These are phyloP conservation scores for Limnothrissa miodon DNA, from an alignment of 2,113 vertebrate genomes.

Conservation along the genomic window DNA sequence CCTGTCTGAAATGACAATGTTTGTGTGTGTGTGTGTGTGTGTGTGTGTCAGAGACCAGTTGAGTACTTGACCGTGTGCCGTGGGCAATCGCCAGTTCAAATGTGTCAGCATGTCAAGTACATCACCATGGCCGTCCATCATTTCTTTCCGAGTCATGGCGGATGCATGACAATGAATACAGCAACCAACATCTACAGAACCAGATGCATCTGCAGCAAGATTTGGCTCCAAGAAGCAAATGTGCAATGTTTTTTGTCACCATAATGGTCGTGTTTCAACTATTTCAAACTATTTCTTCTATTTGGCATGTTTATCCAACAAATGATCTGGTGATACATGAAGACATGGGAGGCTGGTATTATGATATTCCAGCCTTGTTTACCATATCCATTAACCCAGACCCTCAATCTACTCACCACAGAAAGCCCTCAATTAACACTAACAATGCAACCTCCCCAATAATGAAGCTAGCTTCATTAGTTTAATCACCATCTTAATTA, in stretches of 20 bases:
- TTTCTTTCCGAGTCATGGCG: not conserved
- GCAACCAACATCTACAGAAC: not conserved
- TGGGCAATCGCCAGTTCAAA: constrained; percentile 25
- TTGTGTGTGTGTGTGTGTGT: constrained; percentile 14
- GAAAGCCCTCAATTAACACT: not conserved
- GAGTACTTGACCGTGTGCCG: constrained; percentile 30
- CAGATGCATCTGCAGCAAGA: not conserved
- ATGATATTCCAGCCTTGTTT: not conserved
- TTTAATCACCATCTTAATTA: not conserved
- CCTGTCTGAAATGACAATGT: too few species aligned
- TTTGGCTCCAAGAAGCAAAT: not conserved
- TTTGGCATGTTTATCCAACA: not conserved
- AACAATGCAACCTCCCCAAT: not conserved
- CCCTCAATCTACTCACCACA: not conserved
- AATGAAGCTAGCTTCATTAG: not conserved
- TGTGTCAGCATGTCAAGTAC: constrained; percentile 20
- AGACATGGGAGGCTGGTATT: not conserved
- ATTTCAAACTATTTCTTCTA: not conserved
- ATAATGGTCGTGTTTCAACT: not conserved
- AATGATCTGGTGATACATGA: not conserved
- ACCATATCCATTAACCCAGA: not conserved
- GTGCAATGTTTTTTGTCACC: not conserved
- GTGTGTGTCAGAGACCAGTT: constrained; percentile 10
- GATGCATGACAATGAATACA: not conserved
- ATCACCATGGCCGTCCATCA: constrained; percentile 24